Evolutionary conservation across 2,888 invertebrate genomes (phyloP).

Genomic region (Saturnia pavonia): DNA sequence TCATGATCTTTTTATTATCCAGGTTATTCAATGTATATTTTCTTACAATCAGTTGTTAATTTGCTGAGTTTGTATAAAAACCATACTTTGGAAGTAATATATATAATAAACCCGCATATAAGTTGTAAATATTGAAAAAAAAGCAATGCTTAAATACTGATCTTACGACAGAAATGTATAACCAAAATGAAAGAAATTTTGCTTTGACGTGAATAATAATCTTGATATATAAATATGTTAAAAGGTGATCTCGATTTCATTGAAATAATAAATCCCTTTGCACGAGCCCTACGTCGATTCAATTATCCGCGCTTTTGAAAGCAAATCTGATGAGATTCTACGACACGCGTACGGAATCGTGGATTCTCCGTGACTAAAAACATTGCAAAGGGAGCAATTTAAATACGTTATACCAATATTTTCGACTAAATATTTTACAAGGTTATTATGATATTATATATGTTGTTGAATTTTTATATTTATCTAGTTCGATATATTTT

Average conservation of each 20-base stretch:
- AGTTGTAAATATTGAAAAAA: not conserved
- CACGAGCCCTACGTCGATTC: slow-evolving; percentile 30
- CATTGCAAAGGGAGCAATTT: not conserved
- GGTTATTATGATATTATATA: not conserved
- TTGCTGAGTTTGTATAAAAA: not conserved
- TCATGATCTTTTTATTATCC: not conserved
- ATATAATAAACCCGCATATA: not conserved
- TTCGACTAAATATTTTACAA: not conserved
- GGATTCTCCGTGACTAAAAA: slow-evolving; percentile 1
- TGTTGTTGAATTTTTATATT: not conserved
- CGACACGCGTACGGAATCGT: slow-evolving; percentile 17
- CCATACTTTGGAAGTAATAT: no score
- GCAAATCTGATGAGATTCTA: slow-evolving; percentile 29
- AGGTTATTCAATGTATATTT: not conserved
- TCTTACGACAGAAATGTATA: not conserved
- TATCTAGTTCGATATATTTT: not conserved
- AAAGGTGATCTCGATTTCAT: slow-evolving; percentile 2
- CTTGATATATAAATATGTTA: slow-evolving; percentile 14
- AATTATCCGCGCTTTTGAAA: slow-evolving; percentile 34
- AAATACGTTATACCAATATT: not conserved
- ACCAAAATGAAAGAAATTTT: not conserved
- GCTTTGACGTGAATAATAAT: slow-evolving; percentile 3
- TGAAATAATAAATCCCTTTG: slow-evolving; percentile 33
- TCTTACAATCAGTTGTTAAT: not conserved
- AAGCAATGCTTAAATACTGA: not conserved